Evolutionary conservation across 2,797 vertebrate species (phyloP), one percentile per base, ranked within the genome.

Genomic region (Labroides dimidiatus): DNA sequence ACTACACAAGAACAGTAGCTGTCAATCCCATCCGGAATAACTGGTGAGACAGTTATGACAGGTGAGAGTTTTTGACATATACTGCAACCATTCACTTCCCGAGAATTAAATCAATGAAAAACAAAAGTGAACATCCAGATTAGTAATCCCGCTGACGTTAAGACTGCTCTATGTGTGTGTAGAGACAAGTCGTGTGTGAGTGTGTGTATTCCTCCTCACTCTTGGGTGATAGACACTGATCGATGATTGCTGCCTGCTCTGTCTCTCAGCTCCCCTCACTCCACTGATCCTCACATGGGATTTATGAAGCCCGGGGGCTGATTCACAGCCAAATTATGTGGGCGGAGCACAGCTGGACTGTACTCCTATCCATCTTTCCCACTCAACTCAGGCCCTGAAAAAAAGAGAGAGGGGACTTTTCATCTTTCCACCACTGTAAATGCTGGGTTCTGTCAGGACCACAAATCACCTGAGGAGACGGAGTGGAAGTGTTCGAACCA

Each of bases 321-420:
- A 84, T 72, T 48, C 54, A 56, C 54, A 77, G 78, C 63, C 84
- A 92, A 84, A 93, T 93, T 92, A 93, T 86, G 75, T 89, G 89
- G 92, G 93, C 54, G 88, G 73, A 79, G 80, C 81, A 69, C 79
- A 86, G 85, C 83, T 74, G 78, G 88, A 89, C 89, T 75, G 74
- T 57, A 42, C 76, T 73, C 59, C 82, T 68, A 92, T 92, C 84
- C 83, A 91, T 93, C 91, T 91, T 92, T 72, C 50, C 66, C 64
- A 68, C 74, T 80, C 80, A 81, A 77, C 80, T 72, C 58, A n/a
- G 17, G 45, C 44, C 75, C 14, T 20, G 4, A 19, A 74, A 69
- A 59, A 62, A n/a, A n/a, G n/a, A 21, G 33, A 41, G 27, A 19
- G 42, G 53, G 14, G 6, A 47, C 42, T 37, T 73, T 81, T 81